Percentiles rank a stretch among this genome's conserved stretches.
phyloP scores from a whole-genome alignment of 2,888 invertebrate species.

The Xiphydria camelus region DNA sequence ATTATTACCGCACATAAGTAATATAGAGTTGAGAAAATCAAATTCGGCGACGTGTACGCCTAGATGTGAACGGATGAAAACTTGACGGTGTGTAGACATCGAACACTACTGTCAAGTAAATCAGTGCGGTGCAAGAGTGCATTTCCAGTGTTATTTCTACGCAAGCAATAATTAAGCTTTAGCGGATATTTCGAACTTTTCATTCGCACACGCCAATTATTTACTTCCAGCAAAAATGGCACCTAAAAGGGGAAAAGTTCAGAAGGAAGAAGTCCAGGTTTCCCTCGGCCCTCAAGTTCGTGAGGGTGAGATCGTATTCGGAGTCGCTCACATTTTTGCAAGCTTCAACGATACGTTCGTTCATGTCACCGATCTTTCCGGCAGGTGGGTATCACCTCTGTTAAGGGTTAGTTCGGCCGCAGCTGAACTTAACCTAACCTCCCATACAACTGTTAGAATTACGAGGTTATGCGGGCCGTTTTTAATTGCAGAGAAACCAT shows the following conservation, averaged over 20 bases:
- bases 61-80: slow-evolving; percentile 35
- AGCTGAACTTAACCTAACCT: slow-evolving; percentile 12
- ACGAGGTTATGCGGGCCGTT: not conserved
- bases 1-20: not conserved
- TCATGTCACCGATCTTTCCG: slow-evolving; percentile 98
- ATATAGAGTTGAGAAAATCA: slow-evolving; percentile 6
- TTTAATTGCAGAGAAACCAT: slow-evolving; percentile 78
- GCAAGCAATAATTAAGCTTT: not conserved
- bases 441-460: not conserved
- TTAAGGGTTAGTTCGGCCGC: not conserved
- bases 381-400: slow-evolving; percentile 65
- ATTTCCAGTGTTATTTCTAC: not conserved
- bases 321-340: slow-evolving; percentile 99
- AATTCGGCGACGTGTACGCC: slow-evolving; percentile 12
- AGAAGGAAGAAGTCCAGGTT: slow-evolving; percentile 96
- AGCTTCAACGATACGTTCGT: slow-evolving; percentile 99
- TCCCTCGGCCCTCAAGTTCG: slow-evolving; percentile 94
- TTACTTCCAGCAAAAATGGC: slow-evolving; percentile 72
- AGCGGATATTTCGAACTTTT: not conserved
- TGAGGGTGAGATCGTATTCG: slow-evolving; percentile 97
- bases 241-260: slow-evolving; percentile 95
- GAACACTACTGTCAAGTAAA: slow-evolving; percentile 5
- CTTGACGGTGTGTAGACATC: slow-evolving; percentile 11
- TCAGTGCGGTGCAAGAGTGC: not conserved
- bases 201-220: slow-evolving; percentile 10